phyloP scores from a whole-genome alignment of 53 echinoderm and acorn worm genomes.

The Paelopatides confundens region DNA sequence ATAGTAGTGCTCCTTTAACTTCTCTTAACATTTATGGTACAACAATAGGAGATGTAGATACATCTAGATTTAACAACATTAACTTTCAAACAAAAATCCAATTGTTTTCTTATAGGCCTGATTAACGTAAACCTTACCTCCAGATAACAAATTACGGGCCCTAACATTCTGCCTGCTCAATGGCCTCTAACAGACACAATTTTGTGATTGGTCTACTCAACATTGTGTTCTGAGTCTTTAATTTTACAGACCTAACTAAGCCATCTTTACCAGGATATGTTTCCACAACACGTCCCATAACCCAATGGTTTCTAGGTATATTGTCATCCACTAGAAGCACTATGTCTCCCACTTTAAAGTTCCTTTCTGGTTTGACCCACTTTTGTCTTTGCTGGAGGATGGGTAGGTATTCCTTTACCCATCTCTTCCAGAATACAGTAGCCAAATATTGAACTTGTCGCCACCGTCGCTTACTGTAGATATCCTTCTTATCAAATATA shows the following conservation, averaged over 20 bases:
- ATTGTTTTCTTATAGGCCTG: no score
- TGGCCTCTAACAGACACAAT: slow-evolving; percentile 55
- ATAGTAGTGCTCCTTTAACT: no score
- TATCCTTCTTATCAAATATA: slow-evolving; percentile 57
- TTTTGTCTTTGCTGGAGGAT: slow-evolving; percentile 51
- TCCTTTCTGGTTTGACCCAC: slow-evolving; percentile 45
- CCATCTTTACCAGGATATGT: slow-evolving; percentile 48
- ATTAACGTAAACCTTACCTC: no score
- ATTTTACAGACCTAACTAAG: slow-evolving; percentile 59
- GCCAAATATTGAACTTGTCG: slow-evolving; percentile 60
- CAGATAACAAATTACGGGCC: neutral
- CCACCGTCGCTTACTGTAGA: slow-evolving; percentile 56
- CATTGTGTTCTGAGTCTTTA: slow-evolving; percentile 48
- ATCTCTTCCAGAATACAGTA: slow-evolving; percentile 60
- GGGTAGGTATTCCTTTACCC: slow-evolving; percentile 59
- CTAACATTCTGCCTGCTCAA: neutral
- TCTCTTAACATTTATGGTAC: no score
- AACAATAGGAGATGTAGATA: no score
- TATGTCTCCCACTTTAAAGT: slow-evolving; percentile 51
- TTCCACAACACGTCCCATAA: slow-evolving; percentile 64
- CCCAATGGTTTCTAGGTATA: slow-evolving; percentile 62
- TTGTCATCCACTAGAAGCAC: slow-evolving; percentile 47
- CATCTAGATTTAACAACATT: no score
- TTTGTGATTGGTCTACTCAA: slow-evolving; percentile 71
- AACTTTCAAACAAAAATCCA: no score